Base-by-base conservation (phyloP, 2,113 vertebrate genomes). In the Vicugna pacos region DNA sequence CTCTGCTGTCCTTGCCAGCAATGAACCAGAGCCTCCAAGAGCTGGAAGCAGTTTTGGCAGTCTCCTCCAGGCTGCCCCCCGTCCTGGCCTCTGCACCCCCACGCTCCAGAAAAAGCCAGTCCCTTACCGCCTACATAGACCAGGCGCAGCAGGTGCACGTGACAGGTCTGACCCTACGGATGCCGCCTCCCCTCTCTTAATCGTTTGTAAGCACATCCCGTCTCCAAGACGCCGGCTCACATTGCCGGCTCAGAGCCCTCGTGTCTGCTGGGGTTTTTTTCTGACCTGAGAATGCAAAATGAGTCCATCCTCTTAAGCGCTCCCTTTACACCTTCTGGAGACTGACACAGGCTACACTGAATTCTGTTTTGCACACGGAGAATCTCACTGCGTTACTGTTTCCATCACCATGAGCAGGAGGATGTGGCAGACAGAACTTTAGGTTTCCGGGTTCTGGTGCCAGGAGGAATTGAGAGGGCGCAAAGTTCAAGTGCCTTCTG, bases 261-360 rank as follows among this genome's bases (percentile, higher is more conserved):
- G 58, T 35, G 46, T 77, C 22, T 16, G n/a, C 72, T 69, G 62
- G 72, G 52, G 26, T 12, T 67, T 81, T 88, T 54, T 95, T 97
- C 97, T 97, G 97, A 98, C 95, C 97, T 98, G 95, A 98, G 97
- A 97, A 98, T 28, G 97, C 95, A 98, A 98, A 98, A 97, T 30
- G 96, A 96, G 65, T 98, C 97, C 97, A 97, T 97, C 95, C 94
- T 97, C 90, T 82, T 96, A 96, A 94, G 91, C 30, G 89, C 69
- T 94, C 83, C 96, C 83, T 96, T 93, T 90, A 95, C 96, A 82
- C 73, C 94, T 95, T 70, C 97, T 92, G 96, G 87, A 95, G 94
- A 95, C 76, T 77, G 93, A 94, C 73, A 86, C 65, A 13, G 75
- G 89, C 89, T 97, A 95, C 95, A 92, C 95, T 97, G 96, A 96